Conservation (phyloP, 1,140 invertebrate genomes). For the Lucilia sericata region DNA sequence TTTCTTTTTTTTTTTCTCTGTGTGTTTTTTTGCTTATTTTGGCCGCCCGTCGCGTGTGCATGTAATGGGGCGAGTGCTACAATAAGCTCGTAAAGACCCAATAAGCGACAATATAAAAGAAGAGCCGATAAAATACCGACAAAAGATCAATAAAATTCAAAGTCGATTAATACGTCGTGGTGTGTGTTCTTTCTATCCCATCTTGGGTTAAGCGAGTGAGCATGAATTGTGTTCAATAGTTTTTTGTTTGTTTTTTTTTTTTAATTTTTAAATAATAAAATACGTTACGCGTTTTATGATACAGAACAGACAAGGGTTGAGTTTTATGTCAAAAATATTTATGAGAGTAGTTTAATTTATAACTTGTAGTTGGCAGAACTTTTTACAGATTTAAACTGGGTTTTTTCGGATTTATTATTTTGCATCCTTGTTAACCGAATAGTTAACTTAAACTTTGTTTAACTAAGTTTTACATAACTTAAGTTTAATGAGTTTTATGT, state of each 20-base stretch:
- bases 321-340: constrained; percentile 13
- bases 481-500: no score
- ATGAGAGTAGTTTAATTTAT: neutral
- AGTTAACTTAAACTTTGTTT: no score
- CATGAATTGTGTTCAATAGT: constrained; percentile 5
- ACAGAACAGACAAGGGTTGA: neutral
- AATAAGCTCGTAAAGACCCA: constrained; percentile 18
- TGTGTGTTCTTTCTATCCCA: constrained; percentile 33
- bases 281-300: constrained; percentile 10
- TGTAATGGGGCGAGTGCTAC: constrained; percentile 35
- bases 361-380: neutral
- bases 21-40: neutral
- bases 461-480: no score
- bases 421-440: no score
- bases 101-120: constrained; percentile 24
- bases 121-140: constrained; percentile 39
- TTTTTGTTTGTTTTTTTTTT: neutral
- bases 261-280: neutral
- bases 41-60: constrained; percentile 38
- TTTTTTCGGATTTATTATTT: no score
- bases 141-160: constrained; percentile 43
- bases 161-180: constrained; percentile 39
- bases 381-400: no score
- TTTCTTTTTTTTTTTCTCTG: neutral
- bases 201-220: neutral